Evolutionary conservation across 1,140 invertebrate genomes (phyloP), one percentile per base, ranked within the genome.

Genomic region (Scaptodrosophila lebanonensis): DNA sequence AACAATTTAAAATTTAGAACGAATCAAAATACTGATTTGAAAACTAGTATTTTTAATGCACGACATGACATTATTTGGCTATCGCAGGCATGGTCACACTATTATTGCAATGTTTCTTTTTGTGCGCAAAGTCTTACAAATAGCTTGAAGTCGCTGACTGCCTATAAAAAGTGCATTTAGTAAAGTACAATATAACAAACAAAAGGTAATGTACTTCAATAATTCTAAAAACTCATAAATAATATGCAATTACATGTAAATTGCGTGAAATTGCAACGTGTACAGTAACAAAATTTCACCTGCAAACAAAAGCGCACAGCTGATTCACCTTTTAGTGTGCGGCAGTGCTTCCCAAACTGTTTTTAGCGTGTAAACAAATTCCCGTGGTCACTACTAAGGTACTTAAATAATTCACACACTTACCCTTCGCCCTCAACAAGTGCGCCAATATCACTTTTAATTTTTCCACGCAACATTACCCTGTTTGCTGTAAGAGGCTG

Each of bases 361-460:
- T 51, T 51, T 73, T 56, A 73, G 75, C 73, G 75, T 69, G 73
- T 82, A 79, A 79, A 79, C 73, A 79, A 72, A 72, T 79, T 53
- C 47, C 22, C 73, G 75, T 73, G 73, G 69, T 50, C 47, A 54
- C 33, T 54, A 15, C 32, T 45, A 27, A 30, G 25, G 29, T 13
- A 39, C 43, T 62, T 54, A 49, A 35, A 27, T 29, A 32, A 57
- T n/a, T n/a, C n/a, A n/a, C n/a, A 38, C 54, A 79, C 79, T 68
- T 66, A 76, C 67, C 66, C 65, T 36, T 43, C 57, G 52, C 43
- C 45, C 40, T 76, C 83, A 48, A 77, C 40, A 62, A 82, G 45
- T 52, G 58, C 47, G 47, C 66, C 77, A 40, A 9, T 16, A 22
- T 62, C 11, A 27, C 54, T 58, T 48, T 49, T 68, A 43, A 58